Conservation (phyloP, 2,888 invertebrate species). For the Sinotaia quadrata region DNA sequence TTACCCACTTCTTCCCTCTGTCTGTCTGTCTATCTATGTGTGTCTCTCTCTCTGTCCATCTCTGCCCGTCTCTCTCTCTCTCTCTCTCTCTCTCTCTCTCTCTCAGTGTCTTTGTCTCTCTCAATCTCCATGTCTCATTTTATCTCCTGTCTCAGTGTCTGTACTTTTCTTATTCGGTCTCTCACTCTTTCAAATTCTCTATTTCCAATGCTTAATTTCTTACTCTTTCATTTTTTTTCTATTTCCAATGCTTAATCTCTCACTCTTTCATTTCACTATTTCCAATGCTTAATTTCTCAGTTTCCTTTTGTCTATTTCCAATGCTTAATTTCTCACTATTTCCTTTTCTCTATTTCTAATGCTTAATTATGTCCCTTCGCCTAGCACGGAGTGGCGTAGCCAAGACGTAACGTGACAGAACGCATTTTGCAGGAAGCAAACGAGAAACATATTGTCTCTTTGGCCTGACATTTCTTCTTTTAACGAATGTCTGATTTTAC, state of each 20-base stretch:
- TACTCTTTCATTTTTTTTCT: neutral
- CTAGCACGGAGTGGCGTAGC: too few relatives aligned
- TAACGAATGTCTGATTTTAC: too few relatives aligned
- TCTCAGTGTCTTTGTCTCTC: neutral
- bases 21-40: too few relatives aligned
- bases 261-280: neutral
- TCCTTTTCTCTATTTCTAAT: constrained; percentile 2
- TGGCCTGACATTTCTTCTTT: too few relatives aligned
- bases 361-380: too few relatives aligned
- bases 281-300: neutral
- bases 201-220: too few relatives aligned
- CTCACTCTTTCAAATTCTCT: neutral
- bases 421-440: too few relatives aligned
- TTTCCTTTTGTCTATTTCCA: neutral
- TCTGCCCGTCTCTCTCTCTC: constrained; percentile 2
- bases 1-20: neutral
- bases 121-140: neutral
- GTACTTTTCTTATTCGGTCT: neutral
- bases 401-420: too few relatives aligned
- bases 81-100: neutral
- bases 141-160: neutral
- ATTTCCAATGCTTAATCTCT: constrained; percentile 2
- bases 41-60: too few relatives aligned
- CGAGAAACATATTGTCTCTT: too few relatives aligned
- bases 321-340: neutral